Evolutionary conservation across 2,113 vertebrate species (phyloP).

Genomic region (Channa argus): DNA sequence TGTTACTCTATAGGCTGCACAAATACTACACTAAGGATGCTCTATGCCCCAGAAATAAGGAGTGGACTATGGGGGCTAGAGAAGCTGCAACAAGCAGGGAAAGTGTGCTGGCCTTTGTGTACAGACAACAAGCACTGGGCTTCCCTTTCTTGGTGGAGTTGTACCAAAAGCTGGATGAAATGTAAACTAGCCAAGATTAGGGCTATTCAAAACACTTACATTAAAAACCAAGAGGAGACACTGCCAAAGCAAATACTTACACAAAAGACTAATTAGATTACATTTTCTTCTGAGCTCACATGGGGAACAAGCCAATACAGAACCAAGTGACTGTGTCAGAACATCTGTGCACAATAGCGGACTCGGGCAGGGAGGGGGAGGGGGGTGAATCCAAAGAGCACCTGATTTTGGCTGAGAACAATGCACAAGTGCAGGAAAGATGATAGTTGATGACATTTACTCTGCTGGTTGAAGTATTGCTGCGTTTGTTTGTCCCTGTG

Average conservation of each 20-base stretch:
- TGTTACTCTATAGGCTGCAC: neutral
- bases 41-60: neutral
- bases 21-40: neutral
- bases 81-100: neutral
- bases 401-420: too few relatives aligned
- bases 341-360: neutral
- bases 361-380: too few relatives aligned
- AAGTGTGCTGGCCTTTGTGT: neutral
- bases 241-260: slow-evolving; percentile 49
- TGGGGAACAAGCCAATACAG: neutral
- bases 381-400: too few relatives aligned
- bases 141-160: neutral
- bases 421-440: too few relatives aligned
- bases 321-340: neutral
- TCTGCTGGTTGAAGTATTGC: too few relatives aligned
- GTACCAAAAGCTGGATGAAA: slow-evolving; percentile 32
- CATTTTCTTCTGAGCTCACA: slow-evolving; percentile 23
- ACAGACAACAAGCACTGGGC: neutral
- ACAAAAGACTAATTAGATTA: slow-evolving; percentile 31
- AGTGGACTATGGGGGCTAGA: neutral
- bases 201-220: slow-evolving; percentile 36
- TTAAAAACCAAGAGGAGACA: slow-evolving; percentile 10
- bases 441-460: too few relatives aligned
- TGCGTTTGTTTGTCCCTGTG: too few relatives aligned
- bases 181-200: slow-evolving; percentile 32